Evolutionary conservation across 2,888 invertebrate genomes (phyloP).

Genomic region (Heptascelio sp.): DNA sequence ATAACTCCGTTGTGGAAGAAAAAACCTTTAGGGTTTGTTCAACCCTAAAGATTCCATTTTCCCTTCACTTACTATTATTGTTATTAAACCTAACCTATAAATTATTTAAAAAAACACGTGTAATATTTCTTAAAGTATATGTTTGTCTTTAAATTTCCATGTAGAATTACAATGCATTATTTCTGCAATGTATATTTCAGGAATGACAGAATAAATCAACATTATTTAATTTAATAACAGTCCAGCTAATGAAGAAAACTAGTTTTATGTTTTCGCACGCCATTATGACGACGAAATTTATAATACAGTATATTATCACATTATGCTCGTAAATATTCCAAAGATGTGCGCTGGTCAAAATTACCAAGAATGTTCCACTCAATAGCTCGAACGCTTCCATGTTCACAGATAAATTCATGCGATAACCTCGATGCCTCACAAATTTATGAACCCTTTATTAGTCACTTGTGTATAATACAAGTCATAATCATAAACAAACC

Average conservation of each 20-base stretch:
- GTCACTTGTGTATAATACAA: constrained; percentile 65
- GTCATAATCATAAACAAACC: constrained; percentile 67
- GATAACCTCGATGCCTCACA: constrained; percentile 68
- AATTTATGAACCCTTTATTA: constrained; percentile 70
- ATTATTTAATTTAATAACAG: constrained; percentile 11
- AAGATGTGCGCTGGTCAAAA: constrained; percentile 60
- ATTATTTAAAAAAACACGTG: too few species aligned
- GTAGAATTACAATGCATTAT: too few species aligned
- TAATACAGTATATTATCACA: constrained; percentile 62
- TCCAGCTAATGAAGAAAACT: constrained; percentile 45
- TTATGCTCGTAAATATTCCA: constrained; percentile 64
- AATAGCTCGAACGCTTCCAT: constrained; percentile 67
- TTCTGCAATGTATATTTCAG: not conserved
- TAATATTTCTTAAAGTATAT: too few species aligned
- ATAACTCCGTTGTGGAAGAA: too few species aligned
- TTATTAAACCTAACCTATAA: too few species aligned
- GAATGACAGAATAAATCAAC: not conserved
- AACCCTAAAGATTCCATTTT: too few species aligned
- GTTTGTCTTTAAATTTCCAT: too few species aligned
- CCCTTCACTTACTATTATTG: too few species aligned
- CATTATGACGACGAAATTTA: constrained; percentile 65
- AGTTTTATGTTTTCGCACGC: constrained; percentile 56
- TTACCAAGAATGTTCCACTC: constrained; percentile 64
- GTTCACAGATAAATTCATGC: constrained; percentile 67
- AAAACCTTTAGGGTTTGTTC: too few species aligned